phyloP scores from a whole-genome alignment of 2,888 invertebrate genomes.

The Hedya salicella region DNA sequence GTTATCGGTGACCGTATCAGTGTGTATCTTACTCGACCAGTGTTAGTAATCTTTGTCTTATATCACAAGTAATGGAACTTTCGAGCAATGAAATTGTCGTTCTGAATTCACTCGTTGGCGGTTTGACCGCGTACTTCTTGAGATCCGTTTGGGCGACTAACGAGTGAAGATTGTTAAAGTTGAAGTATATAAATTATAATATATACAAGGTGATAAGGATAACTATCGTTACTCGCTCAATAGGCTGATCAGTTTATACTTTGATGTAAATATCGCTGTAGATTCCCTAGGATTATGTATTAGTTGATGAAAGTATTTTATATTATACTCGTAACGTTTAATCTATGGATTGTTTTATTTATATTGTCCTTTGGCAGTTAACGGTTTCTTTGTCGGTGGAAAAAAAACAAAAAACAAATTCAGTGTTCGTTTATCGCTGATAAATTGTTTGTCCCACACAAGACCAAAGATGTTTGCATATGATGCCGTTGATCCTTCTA shows the following conservation, averaged over 20 bases:
- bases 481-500: too few relatives aligned
- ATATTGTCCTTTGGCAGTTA: slow-evolving; percentile 10
- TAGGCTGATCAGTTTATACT: slow-evolving; percentile 70
- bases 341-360: slow-evolving; percentile 60
- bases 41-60: slow-evolving; percentile 29
- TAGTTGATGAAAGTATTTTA: slow-evolving; percentile 83
- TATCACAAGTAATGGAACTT: slow-evolving; percentile 37
- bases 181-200: slow-evolving; percentile 37
- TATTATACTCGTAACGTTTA: slow-evolving; percentile 78
- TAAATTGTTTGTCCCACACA: too few relatives aligned
- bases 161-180: slow-evolving; percentile 22
- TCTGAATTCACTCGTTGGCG: slow-evolving; percentile 27
- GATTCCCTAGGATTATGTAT: slow-evolving; percentile 80
- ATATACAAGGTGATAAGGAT: slow-evolving; percentile 40
- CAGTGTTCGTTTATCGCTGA: too few relatives aligned
- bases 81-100: slow-evolving; percentile 38
- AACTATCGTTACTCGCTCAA: slow-evolving; percentile 58
- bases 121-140: slow-evolving; percentile 26
- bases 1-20: slow-evolving; percentile 17
- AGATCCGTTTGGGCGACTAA: slow-evolving; percentile 41
- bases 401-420: too few relatives aligned
- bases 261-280: slow-evolving; percentile 79
- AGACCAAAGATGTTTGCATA: too few relatives aligned
- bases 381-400: neutral
- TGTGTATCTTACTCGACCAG: slow-evolving; percentile 31